Percentiles rank a stretch among this genome's conserved stretches.
These are phyloP conservation scores for Numenius phaeopus DNA, from an alignment of 2,797 vertebrate species.

Conservation along the genomic window DNA sequence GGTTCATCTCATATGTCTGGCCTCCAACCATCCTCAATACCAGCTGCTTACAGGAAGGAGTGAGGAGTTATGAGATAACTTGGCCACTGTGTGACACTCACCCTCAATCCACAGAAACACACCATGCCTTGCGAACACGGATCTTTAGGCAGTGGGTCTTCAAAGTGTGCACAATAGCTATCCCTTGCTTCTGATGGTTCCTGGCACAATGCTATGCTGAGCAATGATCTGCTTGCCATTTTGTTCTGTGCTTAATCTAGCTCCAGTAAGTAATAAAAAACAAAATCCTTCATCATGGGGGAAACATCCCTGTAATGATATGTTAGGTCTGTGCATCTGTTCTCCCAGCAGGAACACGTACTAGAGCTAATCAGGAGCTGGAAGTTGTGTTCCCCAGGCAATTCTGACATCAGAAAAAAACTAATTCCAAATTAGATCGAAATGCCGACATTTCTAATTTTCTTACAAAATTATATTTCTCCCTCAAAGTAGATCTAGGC, in stretches of 20 bases:
- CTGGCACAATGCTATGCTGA: background rate
- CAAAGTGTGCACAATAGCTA: background rate
- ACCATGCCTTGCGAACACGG: background rate
- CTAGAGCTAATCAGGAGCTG: too few relatives aligned
- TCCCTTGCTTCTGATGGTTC: background rate
- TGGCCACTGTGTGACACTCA: conserved; percentile 26
- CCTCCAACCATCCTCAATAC: background rate
- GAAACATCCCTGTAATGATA: conserved; percentile 70
- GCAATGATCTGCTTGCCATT: conserved; percentile 51
- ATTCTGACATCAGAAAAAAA: too few relatives aligned
- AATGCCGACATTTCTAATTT: too few relatives aligned
- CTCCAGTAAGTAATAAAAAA: conserved; percentile 69
- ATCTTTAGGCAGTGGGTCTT: background rate
- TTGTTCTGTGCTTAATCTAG: conserved; percentile 72
- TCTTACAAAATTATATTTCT: too few relatives aligned
- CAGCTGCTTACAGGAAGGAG: background rate
- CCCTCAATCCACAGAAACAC: background rate
- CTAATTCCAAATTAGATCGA: too few relatives aligned
- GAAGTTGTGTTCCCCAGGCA: too few relatives aligned
- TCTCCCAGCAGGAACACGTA: conserved; percentile 59
- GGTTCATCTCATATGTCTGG: background rate
- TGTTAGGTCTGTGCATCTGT: conserved; percentile 69
- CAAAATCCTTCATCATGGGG: conserved; percentile 72
- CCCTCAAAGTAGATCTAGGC: too few relatives aligned
- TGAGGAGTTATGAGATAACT: background rate